phyloP scores from a whole-genome alignment of 1,140 invertebrate species.

The Philotrypesis tridentata region DNA sequence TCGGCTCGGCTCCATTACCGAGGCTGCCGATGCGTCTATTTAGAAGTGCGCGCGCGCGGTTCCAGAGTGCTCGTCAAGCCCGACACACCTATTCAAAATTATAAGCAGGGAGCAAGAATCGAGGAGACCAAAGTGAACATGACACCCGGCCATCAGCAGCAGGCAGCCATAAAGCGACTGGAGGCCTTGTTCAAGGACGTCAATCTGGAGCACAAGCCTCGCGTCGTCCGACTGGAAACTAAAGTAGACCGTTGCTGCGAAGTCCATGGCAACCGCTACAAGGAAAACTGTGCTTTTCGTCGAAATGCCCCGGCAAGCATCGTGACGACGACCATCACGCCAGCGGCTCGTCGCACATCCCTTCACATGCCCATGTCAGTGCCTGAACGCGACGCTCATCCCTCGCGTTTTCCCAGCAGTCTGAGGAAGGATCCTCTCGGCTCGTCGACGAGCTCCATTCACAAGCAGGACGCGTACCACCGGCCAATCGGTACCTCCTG shows the following conservation, averaged over 20 bases:
- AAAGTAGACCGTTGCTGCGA: slow-evolving; percentile 78
- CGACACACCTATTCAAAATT: not conserved
- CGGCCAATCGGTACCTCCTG: slow-evolving; percentile 43
- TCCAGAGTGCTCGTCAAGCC: too few relatives aligned
- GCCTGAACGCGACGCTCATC: slow-evolving; percentile 77
- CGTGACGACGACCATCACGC: slow-evolving; percentile 54
- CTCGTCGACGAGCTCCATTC: slow-evolving; percentile 72
- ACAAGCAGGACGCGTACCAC: slow-evolving; percentile 62
- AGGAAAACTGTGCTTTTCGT: slow-evolving; percentile 73
- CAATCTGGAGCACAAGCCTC: slow-evolving; percentile 74
- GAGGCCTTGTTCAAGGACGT: slow-evolving; percentile 82
- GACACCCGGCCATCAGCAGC: slow-evolving; percentile 73
- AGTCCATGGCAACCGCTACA: slow-evolving; percentile 80
- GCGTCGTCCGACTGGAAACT: slow-evolving; percentile 73
- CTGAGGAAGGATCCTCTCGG: slow-evolving; percentile 76
- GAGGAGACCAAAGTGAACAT: slow-evolving; percentile 1
- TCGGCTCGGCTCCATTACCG: too few relatives aligned
- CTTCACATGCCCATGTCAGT: slow-evolving; percentile 75
- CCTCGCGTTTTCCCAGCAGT: slow-evolving; percentile 79
- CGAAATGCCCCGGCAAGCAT: slow-evolving; percentile 72
- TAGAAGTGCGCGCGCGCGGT: not conserved
- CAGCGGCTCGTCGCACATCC: slow-evolving; percentile 75
- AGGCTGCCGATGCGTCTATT: too few relatives aligned
- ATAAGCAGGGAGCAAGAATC: too few relatives aligned
- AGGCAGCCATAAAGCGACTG: slow-evolving; percentile 80